These are phyloP conservation scores for Morone saxatilis DNA, from an alignment of 2,113 vertebrate genomes.

Conservation along the genomic window DNA sequence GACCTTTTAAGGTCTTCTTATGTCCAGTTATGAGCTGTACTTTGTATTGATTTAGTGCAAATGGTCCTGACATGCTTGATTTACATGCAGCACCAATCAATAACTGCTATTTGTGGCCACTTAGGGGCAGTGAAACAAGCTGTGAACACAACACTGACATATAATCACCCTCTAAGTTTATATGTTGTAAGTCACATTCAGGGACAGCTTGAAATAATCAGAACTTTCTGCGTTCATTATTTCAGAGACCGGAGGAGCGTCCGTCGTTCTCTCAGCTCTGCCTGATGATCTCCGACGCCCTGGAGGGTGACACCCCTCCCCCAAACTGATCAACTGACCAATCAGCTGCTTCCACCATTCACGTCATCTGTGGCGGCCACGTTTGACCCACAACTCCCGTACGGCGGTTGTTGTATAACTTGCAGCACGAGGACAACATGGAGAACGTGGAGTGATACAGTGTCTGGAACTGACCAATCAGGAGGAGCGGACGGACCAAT, in stretches of 20 bases:
- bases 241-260: constrained; percentile 78
- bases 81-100: too few species aligned
- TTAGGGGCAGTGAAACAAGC: too few species aligned
- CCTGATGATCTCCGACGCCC: constrained; percentile 65
- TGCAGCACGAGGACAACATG: background rate
- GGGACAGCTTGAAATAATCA: background rate
- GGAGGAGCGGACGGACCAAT: background rate
- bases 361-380: too few species aligned
- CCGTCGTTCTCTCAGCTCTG: constrained; percentile 73
- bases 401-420: too few species aligned
- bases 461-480: background rate
- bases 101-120: too few species aligned
- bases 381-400: background rate
- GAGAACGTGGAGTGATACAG: background rate
- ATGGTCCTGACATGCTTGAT: too few species aligned
- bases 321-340: constrained; percentile 35
- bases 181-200: background rate
- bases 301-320: constrained; percentile 67
- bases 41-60: too few species aligned
- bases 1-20: too few species aligned
- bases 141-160: too few species aligned
- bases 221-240: background rate
- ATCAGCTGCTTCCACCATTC: constrained; percentile 8
- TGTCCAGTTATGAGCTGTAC: too few species aligned
- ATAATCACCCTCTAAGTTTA: too few species aligned